phyloP scores from a whole-genome alignment of 2,797 vertebrate species.

The Alosa sapidissima region DNA sequence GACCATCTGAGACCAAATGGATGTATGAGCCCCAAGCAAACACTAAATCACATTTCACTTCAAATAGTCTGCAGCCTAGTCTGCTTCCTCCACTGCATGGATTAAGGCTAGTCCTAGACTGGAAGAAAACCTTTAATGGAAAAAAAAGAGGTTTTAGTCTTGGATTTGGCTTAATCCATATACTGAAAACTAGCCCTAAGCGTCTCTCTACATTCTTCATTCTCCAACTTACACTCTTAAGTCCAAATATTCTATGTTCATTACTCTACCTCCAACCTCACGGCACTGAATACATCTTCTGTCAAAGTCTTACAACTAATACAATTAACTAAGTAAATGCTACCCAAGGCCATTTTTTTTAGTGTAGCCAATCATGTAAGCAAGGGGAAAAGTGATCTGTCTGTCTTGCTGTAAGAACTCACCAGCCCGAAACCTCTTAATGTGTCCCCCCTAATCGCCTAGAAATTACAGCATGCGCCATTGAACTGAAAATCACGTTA shows the following conservation, averaged over 20 bases:
- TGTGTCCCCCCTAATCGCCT: not conserved
- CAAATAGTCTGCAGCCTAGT: not conserved
- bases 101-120: too few relatives aligned
- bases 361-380: not conserved
- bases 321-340: not conserved
- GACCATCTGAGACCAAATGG: constrained; percentile 18
- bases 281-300: too few relatives aligned
- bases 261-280: too few relatives aligned
- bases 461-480: not conserved
- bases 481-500: not conserved
- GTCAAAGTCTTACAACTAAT: not conserved
- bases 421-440: not conserved
- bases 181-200: too few relatives aligned
- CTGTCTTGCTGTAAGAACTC: not conserved
- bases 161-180: too few relatives aligned
- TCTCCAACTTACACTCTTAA: too few relatives aligned
- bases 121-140: too few relatives aligned
- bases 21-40: not conserved
- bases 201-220: too few relatives aligned
- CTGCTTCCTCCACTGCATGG: not conserved
- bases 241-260: too few relatives aligned
- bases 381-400: not conserved
- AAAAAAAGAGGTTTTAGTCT: too few relatives aligned
- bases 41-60: not conserved
- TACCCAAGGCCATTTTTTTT: not conserved